Conservation (phyloP, 2,797 vertebrate species). For the Leuciscus waleckii region DNA sequence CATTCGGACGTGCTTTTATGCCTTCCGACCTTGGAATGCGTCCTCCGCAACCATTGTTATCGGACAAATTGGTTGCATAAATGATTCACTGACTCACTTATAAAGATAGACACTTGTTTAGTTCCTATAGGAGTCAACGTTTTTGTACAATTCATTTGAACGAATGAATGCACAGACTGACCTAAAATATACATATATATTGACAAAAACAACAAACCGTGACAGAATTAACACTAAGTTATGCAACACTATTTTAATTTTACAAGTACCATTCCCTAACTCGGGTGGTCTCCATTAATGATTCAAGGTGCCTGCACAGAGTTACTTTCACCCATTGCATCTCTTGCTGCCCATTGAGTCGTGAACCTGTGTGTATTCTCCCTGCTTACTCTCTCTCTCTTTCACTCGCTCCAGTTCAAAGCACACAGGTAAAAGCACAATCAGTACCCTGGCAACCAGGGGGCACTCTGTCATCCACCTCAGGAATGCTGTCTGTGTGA, state of each 20-base stretch:
- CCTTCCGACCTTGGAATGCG: too few species aligned
- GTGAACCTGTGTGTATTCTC: slow-evolving; percentile 26
- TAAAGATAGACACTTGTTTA: neutral
- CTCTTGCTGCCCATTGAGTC: slow-evolving; percentile 4
- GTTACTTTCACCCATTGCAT: slow-evolving; percentile 3
- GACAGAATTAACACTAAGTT: neutral
- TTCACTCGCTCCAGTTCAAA: slow-evolving; percentile 43
- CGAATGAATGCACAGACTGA: neutral
- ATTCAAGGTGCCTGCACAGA: slow-evolving; percentile 7
- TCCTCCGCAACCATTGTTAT: neutral
- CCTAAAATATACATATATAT: neutral
- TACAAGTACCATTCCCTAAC: neutral
- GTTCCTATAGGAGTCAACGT: neutral
- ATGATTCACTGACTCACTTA: neutral
- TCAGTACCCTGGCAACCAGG: slow-evolving; percentile 42
- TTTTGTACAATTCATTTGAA: neutral
- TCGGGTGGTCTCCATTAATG: neutral
- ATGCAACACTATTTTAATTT: neutral
- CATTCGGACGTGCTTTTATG: too few species aligned
- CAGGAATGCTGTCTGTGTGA: slow-evolving; percentile 45
- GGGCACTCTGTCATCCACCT: slow-evolving; percentile 45
- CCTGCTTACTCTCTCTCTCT: slow-evolving; percentile 23
- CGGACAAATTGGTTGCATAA: neutral
- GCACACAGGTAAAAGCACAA: slow-evolving; percentile 47
- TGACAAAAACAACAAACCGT: neutral